Base-by-base conservation (phyloP, 2,888 invertebrate species). In the Chymomyza fuscimana region DNA sequence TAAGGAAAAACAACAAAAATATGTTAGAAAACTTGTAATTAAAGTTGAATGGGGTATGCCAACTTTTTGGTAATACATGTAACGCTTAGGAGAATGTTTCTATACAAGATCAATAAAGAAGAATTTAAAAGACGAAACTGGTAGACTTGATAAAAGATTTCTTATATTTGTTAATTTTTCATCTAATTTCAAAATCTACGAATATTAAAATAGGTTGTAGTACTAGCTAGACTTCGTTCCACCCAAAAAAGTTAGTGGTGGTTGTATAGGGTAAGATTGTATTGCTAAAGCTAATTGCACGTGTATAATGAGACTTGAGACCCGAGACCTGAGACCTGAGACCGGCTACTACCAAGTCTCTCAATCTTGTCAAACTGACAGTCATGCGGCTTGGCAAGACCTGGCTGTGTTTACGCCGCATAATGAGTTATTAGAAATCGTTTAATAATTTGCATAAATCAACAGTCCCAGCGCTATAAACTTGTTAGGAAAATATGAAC, bases 381-480 rank as follows among this genome's bases (percentile, higher is more conserved):
- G 86, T 86, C 83, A 83, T 83, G 83, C 78, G 85, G 65, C 70
- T 56, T 29, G 50, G 36, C 46, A 51, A 63, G 46, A 7, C 54
- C 52, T 25, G 59, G 72, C 81, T 77, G 79, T 86, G 86, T 88
- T 86, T 86, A 81, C 89, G 89, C 84, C 77, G 87, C 86, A 86
- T 86, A 86, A 86, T 86, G 89, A 86, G 86, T 86, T 86, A 86
- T 86, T 86, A 88, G 86, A 87, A 86, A 86, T 87, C 86, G 89
- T 83, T 86, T 83, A 83, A 77, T 86, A 80, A 88, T 86, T 86
- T 86, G 80, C 86, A 86, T 86, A 86, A 86, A 78, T 86, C 87
- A 88, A 86, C 87, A 88, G 72, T 7, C 7, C 32, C 73, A 72
- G 40, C 64, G 77, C 84, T 71, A 72, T 83, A 86, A 83, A 72